Evolutionary conservation across 2,113 vertebrate species (phyloP).

Genomic region (Ptyas mucosa): DNA sequence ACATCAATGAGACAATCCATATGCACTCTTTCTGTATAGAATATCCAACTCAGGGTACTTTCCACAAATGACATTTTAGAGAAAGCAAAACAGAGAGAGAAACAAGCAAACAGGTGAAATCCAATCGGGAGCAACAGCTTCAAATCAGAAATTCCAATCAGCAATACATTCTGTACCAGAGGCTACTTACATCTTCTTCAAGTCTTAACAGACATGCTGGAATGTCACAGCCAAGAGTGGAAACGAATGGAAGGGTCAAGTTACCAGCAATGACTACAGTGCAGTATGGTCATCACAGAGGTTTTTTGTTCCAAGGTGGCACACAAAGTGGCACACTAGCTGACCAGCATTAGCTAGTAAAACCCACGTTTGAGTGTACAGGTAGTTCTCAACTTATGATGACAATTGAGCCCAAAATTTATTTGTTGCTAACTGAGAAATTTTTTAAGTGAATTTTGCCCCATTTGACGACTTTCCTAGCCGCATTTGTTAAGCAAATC

Average conservation of each 20-base stretch:
- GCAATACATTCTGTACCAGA: background rate
- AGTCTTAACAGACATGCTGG: background rate
- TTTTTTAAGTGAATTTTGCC: background rate
- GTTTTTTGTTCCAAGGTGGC: background rate
- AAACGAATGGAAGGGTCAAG: background rate
- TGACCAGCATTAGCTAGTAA: background rate
- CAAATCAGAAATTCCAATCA: background rate
- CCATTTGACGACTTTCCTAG: background rate
- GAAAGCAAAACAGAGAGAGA: background rate
- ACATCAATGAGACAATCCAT: constrained; percentile 24
- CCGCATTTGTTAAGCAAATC: background rate
- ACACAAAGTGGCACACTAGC: background rate
- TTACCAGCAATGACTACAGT: background rate
- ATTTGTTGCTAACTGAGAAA: background rate
- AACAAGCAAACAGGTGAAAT: constrained; percentile 13
- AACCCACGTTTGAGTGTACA: background rate
- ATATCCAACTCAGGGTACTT: constrained; percentile 39
- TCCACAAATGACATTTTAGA: constrained; percentile 35
- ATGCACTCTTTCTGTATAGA: background rate
- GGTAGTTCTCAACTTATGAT: background rate
- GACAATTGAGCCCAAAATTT: background rate
- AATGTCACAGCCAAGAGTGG: background rate
- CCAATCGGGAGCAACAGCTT: background rate
- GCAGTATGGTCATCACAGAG: background rate
- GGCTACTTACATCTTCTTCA: background rate